phyloP scores from a whole-genome alignment of 2,888 invertebrate genomes.

The Teleiodes luculella region DNA sequence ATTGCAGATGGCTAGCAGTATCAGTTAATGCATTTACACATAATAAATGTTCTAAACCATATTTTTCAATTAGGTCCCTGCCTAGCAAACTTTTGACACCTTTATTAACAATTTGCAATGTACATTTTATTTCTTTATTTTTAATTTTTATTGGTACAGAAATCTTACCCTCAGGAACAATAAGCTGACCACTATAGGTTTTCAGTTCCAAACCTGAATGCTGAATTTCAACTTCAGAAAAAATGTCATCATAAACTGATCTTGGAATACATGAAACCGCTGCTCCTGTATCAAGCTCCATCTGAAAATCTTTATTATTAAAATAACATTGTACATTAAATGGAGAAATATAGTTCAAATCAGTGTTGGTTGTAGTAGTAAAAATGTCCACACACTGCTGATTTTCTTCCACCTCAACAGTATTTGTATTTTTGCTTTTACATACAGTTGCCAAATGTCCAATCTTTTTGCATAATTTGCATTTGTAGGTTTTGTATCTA shows the following conservation, averaged over 20 bases:
- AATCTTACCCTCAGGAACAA: background rate
- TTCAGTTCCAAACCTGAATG: background rate
- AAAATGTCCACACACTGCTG: conserved; percentile 3
- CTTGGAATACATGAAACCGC: conserved; percentile 5
- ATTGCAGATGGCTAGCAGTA: no score
- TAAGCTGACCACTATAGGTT: conserved; percentile 2
- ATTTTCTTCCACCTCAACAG: background rate
- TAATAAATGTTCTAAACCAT: background rate
- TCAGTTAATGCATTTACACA: background rate
- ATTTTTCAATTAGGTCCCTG: conserved; percentile 2
- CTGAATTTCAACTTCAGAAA: background rate
- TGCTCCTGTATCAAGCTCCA: conserved; percentile 15
- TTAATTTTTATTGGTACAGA: background rate
- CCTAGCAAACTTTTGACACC: background rate
- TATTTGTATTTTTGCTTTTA: conserved; percentile 6
- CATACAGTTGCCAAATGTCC: conserved; percentile 9
- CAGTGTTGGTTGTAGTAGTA: background rate
- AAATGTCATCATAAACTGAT: background rate
- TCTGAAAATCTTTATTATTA: background rate
- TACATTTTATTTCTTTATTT: background rate
- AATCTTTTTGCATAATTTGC: conserved; percentile 1
- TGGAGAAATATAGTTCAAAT: conserved; percentile 1
- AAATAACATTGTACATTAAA: conserved; percentile 6
- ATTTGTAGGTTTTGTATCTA: conserved; percentile 4
- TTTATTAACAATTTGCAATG: background rate